Conservation (phyloP, 1,140 invertebrate genomes). For the Papilio aristodemus region DNA sequence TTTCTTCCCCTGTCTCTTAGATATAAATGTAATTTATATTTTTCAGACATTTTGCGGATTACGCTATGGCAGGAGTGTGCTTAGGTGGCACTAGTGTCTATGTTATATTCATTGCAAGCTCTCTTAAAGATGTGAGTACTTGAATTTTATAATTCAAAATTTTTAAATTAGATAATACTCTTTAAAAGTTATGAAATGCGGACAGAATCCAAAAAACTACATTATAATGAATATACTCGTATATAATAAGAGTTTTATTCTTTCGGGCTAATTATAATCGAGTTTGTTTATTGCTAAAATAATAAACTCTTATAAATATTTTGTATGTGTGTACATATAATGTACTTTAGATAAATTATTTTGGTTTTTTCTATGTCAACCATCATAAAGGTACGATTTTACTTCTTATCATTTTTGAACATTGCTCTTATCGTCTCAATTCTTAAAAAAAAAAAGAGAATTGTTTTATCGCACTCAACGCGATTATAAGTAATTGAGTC, state of each 20-base stretch:
- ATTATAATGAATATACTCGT: too few relatives aligned
- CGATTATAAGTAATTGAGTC: not conserved
- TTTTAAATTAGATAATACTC: too few relatives aligned
- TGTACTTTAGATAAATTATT: not conserved
- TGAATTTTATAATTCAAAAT: not conserved
- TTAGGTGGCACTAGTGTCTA: conserved; percentile 23
- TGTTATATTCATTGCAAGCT: conserved; percentile 27
- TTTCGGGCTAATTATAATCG: too few relatives aligned
- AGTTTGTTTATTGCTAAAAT: too few relatives aligned
- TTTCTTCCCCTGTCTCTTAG: too few relatives aligned
- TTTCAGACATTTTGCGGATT: conserved; percentile 29
- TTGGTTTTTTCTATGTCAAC: not conserved
- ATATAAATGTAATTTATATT: too few relatives aligned
- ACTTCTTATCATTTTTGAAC: not conserved
- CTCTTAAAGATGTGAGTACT: conserved; percentile 30
- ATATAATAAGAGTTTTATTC: too few relatives aligned
- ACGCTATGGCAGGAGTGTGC: conserved; percentile 21
- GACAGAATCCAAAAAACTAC: too few relatives aligned
- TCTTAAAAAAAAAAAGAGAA: not conserved
- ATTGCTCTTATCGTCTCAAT: not conserved
- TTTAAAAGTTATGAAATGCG: too few relatives aligned
- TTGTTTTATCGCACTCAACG: not conserved
- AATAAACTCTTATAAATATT: too few relatives aligned
- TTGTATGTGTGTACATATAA: too few relatives aligned
- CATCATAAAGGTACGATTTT: too few relatives aligned